A percentile compares a stretch with the other conserved stretches of the same genome.
Evolutionary conservation across 2,888 invertebrate species (phyloP).

Genomic region (Hesperia comma): DNA sequence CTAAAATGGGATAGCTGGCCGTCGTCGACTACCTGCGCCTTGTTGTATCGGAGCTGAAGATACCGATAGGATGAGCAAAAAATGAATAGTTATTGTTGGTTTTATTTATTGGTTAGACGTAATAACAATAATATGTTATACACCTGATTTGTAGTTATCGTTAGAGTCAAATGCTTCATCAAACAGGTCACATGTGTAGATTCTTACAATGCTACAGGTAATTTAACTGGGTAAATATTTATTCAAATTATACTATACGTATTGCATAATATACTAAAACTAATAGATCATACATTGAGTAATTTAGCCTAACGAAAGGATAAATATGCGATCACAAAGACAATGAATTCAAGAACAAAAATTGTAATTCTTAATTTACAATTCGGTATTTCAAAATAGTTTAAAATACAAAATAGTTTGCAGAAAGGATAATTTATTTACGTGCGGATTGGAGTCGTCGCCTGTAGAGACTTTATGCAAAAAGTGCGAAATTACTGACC

Average conservation of each 20-base stretch:
- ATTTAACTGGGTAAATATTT: not conserved
- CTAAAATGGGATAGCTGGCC: slow-evolving; percentile 12
- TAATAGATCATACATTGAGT: too few relatives aligned
- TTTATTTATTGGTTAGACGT: slow-evolving; percentile 24
- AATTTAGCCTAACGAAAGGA: not conserved
- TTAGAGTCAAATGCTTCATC: too few relatives aligned
- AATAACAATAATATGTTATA: slow-evolving; percentile 8
- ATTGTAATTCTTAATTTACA: too few relatives aligned
- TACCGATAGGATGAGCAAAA: slow-evolving; percentile 13
- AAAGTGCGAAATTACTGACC: slow-evolving; percentile 62
- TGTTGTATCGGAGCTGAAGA: not conserved
- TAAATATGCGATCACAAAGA: not conserved
- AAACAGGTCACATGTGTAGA: not conserved
- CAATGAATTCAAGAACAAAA: not conserved
- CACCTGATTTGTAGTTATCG: slow-evolving; percentile 3
- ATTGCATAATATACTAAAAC: too few relatives aligned
- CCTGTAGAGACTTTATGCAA: slow-evolving; percentile 34
- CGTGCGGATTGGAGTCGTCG: slow-evolving; percentile 47
- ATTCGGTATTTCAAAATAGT: too few relatives aligned
- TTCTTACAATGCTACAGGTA: not conserved
- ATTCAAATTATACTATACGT: not conserved
- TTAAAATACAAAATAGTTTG: not conserved
- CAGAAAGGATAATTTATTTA: not conserved
- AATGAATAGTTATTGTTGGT: slow-evolving; percentile 23
- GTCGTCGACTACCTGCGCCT: slow-evolving; percentile 33